A percentile compares a stretch with the other conserved stretches of the same genome.
phyloP scores from a whole-genome alignment of 2,888 invertebrate species.

The Anarsia innoxiella region DNA sequence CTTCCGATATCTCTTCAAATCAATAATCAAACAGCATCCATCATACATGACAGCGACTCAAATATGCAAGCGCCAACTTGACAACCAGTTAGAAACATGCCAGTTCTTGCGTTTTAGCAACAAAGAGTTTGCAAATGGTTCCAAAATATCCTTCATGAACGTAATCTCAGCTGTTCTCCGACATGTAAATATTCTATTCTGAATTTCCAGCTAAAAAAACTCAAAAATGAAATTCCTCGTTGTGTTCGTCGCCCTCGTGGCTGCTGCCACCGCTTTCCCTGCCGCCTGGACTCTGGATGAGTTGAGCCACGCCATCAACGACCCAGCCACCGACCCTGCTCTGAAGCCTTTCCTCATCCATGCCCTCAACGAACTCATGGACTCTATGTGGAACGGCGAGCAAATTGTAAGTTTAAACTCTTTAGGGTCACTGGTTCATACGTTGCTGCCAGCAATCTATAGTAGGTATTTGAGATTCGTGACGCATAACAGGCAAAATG shows the following conservation, averaged over 20 bases:
- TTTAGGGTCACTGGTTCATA: too few relatives aligned
- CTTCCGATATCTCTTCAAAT: too few relatives aligned
- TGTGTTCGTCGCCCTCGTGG: constrained; percentile 39
- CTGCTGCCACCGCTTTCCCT: constrained; percentile 23
- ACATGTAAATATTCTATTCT: background rate
- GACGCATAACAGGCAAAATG: too few relatives aligned
- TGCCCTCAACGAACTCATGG: constrained; percentile 27
- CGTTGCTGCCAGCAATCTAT: too few relatives aligned
- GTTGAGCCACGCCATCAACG: constrained; percentile 8
- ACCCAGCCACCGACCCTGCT: constrained; percentile 15
- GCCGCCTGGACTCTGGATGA: constrained; percentile 6
- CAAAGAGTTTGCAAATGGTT: background rate
- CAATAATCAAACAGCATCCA: background rate
- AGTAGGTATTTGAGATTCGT: too few relatives aligned
- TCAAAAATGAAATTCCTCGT: constrained; percentile 47
- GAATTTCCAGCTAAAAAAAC: constrained; percentile 2
- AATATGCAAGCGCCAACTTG: too few relatives aligned
- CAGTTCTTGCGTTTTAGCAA: background rate
- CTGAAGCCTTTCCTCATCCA: constrained; percentile 23
- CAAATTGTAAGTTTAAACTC: constrained; percentile 20
- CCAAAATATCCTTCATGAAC: background rate
- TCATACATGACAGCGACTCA: background rate
- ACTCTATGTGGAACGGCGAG: constrained; percentile 19
- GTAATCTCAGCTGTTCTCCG: background rate
- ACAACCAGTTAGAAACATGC: too few relatives aligned